Evolutionary conservation across 2,888 invertebrate species (phyloP), one percentile per base, ranked within the genome.

Genomic region (Phrixothrix hirtus): DNA sequence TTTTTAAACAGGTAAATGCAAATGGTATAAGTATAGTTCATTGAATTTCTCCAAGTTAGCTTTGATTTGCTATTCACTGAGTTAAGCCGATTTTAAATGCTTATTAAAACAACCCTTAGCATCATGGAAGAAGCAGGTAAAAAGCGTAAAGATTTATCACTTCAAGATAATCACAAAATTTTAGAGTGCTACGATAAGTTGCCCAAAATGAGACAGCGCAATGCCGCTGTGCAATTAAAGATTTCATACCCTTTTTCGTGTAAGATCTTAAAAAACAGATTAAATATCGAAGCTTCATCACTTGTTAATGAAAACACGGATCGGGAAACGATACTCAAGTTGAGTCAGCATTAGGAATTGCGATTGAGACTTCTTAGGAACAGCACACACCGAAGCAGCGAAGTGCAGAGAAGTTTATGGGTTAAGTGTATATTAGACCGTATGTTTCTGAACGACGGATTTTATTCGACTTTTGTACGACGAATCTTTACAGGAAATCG

Each of bases 381-480:
- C 49, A 48, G 42, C 51, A 59, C 38, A 47, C 54, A 32, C 47
- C 29, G 32, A 47, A 66, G 51, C 56, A 59, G 30, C 21, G 44
- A 26, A 66, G 65, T 39, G 55, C 59, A 43, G 58, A 64, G 48
- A 58, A 65, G 38, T 56, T 67, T 13, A 62, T 62, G 44, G 41
- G 52, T n/a, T n/a, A n/a, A n/a, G n/a, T n/a, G n/a, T n/a, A n/a
- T n/a, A n/a, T n/a, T n/a, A n/a, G n/a, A n/a, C n/a, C n/a, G n/a
- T n/a, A n/a, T n/a, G n/a, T n/a, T n/a, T n/a, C n/a, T n/a, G n/a
- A n/a, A n/a, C n/a, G n/a, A n/a, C n/a, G n/a, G n/a, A n/a, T n/a
- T n/a, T n/a, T n/a, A n/a, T n/a, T n/a, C n/a, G n/a, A n/a, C n/a
- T n/a, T n/a, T n/a, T n/a, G n/a, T n/a, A n/a, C n/a, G n/a, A n/a